Conservation (phyloP, 2,888 invertebrate species). For the Psylliodes chrysocephalus region DNA sequence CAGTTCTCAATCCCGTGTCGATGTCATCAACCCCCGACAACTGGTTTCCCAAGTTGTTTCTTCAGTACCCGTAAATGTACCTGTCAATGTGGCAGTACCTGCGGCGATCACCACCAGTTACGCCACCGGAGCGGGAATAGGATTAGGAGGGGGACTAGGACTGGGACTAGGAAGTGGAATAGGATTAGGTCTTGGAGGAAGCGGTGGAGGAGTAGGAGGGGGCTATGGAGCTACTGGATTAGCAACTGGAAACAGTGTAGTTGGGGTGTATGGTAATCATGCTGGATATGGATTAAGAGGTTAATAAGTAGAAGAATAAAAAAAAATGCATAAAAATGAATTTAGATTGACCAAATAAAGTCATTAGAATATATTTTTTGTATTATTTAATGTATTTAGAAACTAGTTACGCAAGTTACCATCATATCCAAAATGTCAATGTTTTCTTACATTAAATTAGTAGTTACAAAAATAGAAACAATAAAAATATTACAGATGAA, state of each 20-base stretch:
- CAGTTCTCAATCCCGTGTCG: constrained; percentile 38
- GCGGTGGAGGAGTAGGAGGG: background rate
- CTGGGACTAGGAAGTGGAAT: no score
- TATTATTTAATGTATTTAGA: no score
- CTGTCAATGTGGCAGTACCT: background rate
- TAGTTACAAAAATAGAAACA: no score
- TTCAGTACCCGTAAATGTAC: constrained; percentile 27
- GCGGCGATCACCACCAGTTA: background rate
- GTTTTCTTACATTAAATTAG: no score
- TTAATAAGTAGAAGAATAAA: background rate
- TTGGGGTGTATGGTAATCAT: background rate
- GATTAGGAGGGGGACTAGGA: background rate
- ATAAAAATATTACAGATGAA: no score
- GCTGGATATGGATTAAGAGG: background rate
- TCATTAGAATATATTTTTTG: background rate
- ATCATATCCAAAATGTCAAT: no score
- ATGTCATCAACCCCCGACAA: constrained; percentile 33
- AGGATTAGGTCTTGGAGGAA: no score
- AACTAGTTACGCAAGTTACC: no score
- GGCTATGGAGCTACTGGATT: background rate
- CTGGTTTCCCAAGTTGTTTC: constrained; percentile 34
- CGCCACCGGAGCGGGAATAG: background rate
- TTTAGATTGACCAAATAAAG: background rate
- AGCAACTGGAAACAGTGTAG: background rate
- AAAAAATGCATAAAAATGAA: background rate